Evolutionary conservation across 1,140 invertebrate genomes (phyloP), one percentile per base, ranked within the genome.

Genomic region (Drosophila tropicalis): DNA sequence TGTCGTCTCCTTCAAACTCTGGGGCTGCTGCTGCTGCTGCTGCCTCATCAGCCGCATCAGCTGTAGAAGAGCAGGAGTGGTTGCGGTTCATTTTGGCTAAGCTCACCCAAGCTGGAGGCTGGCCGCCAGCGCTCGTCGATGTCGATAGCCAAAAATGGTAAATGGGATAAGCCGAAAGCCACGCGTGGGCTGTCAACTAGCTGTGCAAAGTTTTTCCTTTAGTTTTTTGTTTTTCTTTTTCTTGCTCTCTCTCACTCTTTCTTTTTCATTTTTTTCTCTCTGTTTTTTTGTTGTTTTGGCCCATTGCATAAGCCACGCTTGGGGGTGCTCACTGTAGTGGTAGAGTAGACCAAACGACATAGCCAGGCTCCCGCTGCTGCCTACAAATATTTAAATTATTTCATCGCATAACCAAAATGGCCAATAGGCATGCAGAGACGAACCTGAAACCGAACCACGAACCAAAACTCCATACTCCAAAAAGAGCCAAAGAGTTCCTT

Each of bases 101-200:
- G 44, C 44, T 51, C 17, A 51, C 44, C 71, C 68, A 70, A 66
- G 61, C 72, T 79, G 76, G 80, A 78, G 80, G 79, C 83, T 81
- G 72, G 62, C 76, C 76, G 73, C 76, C 76, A 76, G 76, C 76
- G 76, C 72, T 79, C 67, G 51, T 70, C 70, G 80, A 83, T 79
- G 81, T 89, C 84, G 85, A 89, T 89, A 81, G 84, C 84, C 84
- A 89, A 89, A 89, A 89, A 89, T 84, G 84, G 84, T 90, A 89
- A 89, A 89, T 89, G 84, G 84, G 80, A 89, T 89, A 89, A 89
- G 82, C 75, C 83, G 71, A 85, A 79, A 86, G 73, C 85, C 84
- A 89, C 84, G 84, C 84, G 84, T 89, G 84, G 84, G 84, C 84
- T 89, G 84, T 86, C 82, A 82, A 79, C 75, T 67, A 55, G 67